Conservation (phyloP, 2,797 vertebrate species). For the Anguilla marmorata region DNA sequence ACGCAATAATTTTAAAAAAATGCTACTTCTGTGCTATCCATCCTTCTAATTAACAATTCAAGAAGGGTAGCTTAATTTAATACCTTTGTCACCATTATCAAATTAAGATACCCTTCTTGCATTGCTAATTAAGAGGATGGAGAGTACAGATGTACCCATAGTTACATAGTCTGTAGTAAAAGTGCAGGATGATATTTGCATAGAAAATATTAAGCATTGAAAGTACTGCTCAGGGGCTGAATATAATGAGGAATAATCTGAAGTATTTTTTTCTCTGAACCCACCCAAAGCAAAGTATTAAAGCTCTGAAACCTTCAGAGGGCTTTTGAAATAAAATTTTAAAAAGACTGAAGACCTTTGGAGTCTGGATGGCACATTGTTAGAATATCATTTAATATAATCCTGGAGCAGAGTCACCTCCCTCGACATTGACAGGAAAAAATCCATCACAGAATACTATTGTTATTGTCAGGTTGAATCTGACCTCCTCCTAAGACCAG, state of each 20-base stretch:
- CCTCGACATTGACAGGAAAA: not conserved
- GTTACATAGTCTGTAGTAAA: not conserved
- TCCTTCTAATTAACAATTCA: too few species aligned
- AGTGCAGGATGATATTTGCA: not conserved
- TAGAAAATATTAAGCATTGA: not conserved
- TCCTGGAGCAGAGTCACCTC: not conserved
- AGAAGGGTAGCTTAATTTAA: too few species aligned
- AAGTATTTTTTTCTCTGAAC: not conserved
- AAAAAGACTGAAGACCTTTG: not conserved
- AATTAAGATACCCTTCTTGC: not conserved
- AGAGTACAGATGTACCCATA: not conserved
- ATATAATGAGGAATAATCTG: conserved; percentile 1
- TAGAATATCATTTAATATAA: not conserved
- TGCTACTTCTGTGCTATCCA: too few species aligned
- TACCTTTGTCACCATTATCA: too few species aligned
- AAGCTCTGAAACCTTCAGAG: not conserved
- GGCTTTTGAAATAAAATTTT: not conserved
- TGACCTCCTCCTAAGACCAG: not conserved
- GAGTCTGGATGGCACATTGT: not conserved
- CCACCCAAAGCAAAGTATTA: not conserved
- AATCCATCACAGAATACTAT: not conserved
- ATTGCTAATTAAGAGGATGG: not conserved
- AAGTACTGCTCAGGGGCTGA: not conserved
- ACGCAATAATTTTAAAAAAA: too few species aligned
- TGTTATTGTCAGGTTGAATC: not conserved